A percentile compares a stretch with the other conserved stretches of the same genome.
Conservation (phyloP, 2,113 vertebrate species). For the Forbesichthys papilliferus region DNA sequence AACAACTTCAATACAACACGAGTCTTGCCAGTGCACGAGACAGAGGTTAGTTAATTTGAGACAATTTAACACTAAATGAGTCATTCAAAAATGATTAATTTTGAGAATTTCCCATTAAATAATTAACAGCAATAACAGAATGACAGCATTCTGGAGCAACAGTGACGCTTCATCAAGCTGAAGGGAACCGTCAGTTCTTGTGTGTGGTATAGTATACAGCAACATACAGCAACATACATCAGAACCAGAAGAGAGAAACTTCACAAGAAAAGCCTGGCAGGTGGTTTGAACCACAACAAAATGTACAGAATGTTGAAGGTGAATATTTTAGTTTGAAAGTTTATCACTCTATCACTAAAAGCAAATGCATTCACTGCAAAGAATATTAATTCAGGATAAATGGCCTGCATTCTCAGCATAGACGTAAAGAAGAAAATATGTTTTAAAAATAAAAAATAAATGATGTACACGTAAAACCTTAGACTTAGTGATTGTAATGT, state of each 20-base stretch:
- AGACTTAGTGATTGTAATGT: too few relatives aligned
- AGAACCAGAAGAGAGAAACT: not conserved
- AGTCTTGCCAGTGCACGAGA: constrained; percentile 42
- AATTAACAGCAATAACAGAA: constrained; percentile 50
- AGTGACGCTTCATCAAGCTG: constrained; percentile 39
- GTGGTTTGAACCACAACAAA: too few relatives aligned
- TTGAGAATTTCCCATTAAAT: constrained; percentile 45
- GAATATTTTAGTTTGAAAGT: too few relatives aligned
- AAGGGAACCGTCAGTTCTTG: constrained; percentile 2
- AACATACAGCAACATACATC: not conserved
- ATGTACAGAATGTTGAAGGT: too few relatives aligned
- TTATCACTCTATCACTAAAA: too few relatives aligned
- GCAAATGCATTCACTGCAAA: too few relatives aligned
- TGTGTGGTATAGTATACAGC: not conserved
- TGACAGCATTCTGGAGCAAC: constrained; percentile 37
- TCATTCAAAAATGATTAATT: constrained; percentile 58
- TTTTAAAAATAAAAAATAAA: too few relatives aligned
- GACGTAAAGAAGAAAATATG: too few relatives aligned
- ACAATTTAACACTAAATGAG: constrained; percentile 63
- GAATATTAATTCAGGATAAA: too few relatives aligned
- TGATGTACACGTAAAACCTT: too few relatives aligned
- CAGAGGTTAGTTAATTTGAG: constrained; percentile 59
- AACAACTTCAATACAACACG: constrained; percentile 53
- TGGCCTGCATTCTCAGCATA: too few relatives aligned
- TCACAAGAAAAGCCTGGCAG: too few relatives aligned